Evolutionary conservation across 2,113 vertebrate genomes (phyloP).

Genomic region (Dascyllus trimaculatus): DNA sequence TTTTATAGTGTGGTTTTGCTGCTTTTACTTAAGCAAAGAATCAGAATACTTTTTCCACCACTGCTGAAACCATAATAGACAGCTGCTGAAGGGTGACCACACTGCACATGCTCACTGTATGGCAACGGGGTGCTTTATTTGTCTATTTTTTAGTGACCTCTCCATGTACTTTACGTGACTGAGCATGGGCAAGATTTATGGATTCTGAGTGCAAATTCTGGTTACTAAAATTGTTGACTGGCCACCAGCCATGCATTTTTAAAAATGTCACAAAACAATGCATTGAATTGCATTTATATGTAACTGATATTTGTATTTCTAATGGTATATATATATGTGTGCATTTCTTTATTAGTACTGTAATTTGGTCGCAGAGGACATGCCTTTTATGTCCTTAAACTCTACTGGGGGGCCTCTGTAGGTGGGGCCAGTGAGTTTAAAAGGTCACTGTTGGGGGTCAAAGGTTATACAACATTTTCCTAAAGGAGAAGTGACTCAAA

Average conservation of each 20-base stretch:
- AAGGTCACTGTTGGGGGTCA: conserved; percentile 66
- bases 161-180: background rate
- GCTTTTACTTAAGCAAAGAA: background rate
- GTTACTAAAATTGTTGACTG: too few relatives aligned
- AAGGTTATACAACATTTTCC: conserved; percentile 81
- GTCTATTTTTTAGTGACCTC: conserved; percentile 4
- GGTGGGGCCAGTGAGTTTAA: conserved; percentile 49
- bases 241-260: too few relatives aligned
- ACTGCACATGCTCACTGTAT: background rate
- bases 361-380: background rate
- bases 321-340: background rate
- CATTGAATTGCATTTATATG: background rate
- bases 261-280: too few relatives aligned
- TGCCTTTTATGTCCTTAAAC: too few relatives aligned
- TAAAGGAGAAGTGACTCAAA: conserved; percentile 71
- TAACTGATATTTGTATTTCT: conserved; percentile 12
- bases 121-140: background rate
- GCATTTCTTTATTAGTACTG: background rate
- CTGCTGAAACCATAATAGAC: background rate
- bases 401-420: conserved; percentile 13
- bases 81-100: background rate
- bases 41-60: background rate
- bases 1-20: background rate
- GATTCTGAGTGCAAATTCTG: too few relatives aligned
- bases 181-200: background rate